Percentiles rank a stretch among this genome's conserved stretches.
phyloP scores from a whole-genome alignment of 2,113 vertebrate genomes.

The Anthoscopus minutus region DNA sequence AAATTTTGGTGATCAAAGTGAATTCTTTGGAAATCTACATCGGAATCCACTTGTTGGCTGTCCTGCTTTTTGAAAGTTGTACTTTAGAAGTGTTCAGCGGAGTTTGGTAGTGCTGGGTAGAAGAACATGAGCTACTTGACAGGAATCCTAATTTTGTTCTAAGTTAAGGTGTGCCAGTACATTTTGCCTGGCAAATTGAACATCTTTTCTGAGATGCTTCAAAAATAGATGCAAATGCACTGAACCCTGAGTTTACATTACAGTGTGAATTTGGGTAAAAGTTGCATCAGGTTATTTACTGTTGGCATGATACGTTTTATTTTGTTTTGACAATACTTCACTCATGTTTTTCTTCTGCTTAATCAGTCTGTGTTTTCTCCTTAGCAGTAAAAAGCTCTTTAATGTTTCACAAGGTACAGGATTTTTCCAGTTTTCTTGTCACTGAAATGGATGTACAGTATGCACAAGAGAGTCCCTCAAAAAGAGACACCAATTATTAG shows the following conservation, averaged over 20 bases:
- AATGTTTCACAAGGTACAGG: background rate
- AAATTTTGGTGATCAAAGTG: background rate
- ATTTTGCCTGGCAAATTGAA: background rate
- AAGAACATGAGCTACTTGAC: background rate
- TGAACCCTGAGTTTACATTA: background rate
- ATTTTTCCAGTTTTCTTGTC: background rate
- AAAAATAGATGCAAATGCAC: background rate
- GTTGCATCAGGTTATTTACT: background rate
- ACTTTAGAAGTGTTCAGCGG: background rate
- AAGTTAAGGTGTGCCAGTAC: background rate
- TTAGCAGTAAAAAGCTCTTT: background rate
- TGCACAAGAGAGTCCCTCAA: constrained; percentile 25
- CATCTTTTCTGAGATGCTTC: background rate
- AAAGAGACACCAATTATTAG: constrained; percentile 34
- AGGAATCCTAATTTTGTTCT: background rate
- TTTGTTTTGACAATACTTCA: background rate
- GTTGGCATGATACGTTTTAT: background rate
- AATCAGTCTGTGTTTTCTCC: background rate
- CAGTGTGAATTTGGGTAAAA: background rate
- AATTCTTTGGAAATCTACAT: background rate
- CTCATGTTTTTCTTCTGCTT: background rate
- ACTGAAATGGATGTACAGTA: background rate
- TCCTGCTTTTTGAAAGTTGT: background rate
- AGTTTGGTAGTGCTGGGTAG: background rate
- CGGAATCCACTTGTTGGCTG: background rate